Evolutionary conservation across 2,113 vertebrate species (phyloP), one percentile per base, ranked within the genome.

Genomic region (Chlorocebus sabaeus): DNA sequence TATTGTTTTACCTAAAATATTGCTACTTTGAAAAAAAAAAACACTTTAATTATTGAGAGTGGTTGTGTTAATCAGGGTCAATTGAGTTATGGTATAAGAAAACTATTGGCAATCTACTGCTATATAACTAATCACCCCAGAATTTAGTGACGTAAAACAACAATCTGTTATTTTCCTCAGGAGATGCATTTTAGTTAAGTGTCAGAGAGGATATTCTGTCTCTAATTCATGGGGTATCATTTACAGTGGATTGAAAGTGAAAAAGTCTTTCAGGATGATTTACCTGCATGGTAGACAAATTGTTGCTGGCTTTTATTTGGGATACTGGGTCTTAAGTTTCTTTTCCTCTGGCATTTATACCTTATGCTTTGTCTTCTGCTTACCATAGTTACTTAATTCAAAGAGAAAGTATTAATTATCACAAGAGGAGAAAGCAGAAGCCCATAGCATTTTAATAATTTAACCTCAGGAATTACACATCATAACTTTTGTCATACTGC

Each of bases 161-260:
- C 12, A 45, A 45, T 30, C 16, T 45, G n/a, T 89, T 78, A 32
- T 45, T 78, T 48, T 73, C 6, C 14, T 38, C 5, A 48, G 18
- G 73, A 64, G 45, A 48, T 48, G 8, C 12, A 27, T 52, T 45
- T 79, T 73, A 30, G 9, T 22, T 8, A 70, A 16, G 35, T 20
- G 30, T 61, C 35, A 72, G 1, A 2, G 3, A 9, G 22, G 7
- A n/a, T 30, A 1, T 52, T 2, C n/a, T 86, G 6, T 40, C 4
- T 92, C 17, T 50, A 13, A 59, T 10, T 7, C 17, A 35, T 57
- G n/a, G 30, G 10, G 4, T 7, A 84, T 68, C 16, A 17, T 90
- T 22, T 57, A 17, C 12, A 32, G 18, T 79, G 9, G 5, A 18
- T 8, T 25, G 0, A 18, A 10, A 13, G 9, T 25, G 40, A 6